phyloP scores from a whole-genome alignment of 2,113 vertebrate genomes.

The Paralichthys olivaceus region DNA sequence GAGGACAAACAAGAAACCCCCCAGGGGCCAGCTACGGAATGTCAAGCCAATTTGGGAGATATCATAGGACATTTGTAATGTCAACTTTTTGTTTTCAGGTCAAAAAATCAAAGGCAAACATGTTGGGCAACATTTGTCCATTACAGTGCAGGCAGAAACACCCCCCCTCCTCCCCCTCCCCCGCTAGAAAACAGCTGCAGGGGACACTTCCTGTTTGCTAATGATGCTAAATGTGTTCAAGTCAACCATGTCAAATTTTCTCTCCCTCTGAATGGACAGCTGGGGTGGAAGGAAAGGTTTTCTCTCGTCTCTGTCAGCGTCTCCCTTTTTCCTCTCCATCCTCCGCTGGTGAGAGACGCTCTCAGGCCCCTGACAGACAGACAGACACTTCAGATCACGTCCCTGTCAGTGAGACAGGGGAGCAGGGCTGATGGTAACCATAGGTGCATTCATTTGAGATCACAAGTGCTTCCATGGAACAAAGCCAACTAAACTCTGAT shows the following conservation, averaged over 20 bases:
- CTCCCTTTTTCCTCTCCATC: slow-evolving; percentile 32
- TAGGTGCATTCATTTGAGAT: slow-evolving; percentile 73
- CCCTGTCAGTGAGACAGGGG: slow-evolving; percentile 45
- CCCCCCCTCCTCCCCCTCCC: slow-evolving; percentile 39
- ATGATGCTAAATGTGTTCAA: slow-evolving; percentile 86
- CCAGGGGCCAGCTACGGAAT: slow-evolving; percentile 73
- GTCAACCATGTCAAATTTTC: slow-evolving; percentile 84
- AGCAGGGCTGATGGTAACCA: slow-evolving; percentile 52
- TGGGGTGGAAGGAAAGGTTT: slow-evolving; percentile 66
- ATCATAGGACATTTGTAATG: slow-evolving; percentile 79
- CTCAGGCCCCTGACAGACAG: slow-evolving; percentile 42
- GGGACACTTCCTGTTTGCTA: slow-evolving; percentile 87
- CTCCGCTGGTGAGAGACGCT: slow-evolving; percentile 41
- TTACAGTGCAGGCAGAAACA: slow-evolving; percentile 70
- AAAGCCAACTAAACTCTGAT: slow-evolving; percentile 69
- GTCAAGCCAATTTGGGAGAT: slow-evolving; percentile 80
- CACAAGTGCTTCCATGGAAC: slow-evolving; percentile 66
- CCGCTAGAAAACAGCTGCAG: slow-evolving; percentile 83
- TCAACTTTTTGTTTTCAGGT: slow-evolving; percentile 81
- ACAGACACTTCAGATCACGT: slow-evolving; percentile 56
- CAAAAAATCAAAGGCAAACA: slow-evolving; percentile 81
- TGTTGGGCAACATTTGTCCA: slow-evolving; percentile 78
- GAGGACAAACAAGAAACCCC: slow-evolving; percentile 77
- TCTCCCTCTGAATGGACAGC: slow-evolving; percentile 77
- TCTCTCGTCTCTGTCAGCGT: slow-evolving; percentile 34